Conservation (phyloP, 2,797 vertebrate species). For the Peromyscus nudipes region DNA sequence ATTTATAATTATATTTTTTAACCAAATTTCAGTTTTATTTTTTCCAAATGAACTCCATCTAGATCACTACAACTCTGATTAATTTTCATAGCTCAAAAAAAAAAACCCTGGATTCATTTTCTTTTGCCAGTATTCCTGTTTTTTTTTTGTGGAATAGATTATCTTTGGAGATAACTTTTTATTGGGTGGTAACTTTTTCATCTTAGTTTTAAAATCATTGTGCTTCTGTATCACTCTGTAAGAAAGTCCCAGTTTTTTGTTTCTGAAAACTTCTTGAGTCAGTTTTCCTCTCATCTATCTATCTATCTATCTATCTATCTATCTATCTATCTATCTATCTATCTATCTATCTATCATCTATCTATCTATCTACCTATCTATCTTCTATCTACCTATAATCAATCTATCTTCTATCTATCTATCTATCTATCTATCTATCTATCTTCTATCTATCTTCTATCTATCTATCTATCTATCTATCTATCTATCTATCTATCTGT, state of each 20-base stretch:
- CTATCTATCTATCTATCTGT: too few species aligned
- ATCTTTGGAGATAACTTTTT: neutral
- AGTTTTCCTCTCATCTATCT: neutral
- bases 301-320: too few species aligned
- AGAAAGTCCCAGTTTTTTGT: neutral
- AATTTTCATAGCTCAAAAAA: neutral
- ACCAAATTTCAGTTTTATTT: neutral
- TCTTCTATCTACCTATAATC: too few species aligned
- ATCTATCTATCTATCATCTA: too few species aligned
- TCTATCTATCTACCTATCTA: too few species aligned
- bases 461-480: too few species aligned
- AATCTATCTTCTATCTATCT: too few species aligned
- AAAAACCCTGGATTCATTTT: neutral
- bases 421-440: too few species aligned
- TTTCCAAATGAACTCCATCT: neutral
- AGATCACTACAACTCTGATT: neutral
- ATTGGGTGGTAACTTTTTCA: neutral
- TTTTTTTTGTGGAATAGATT: neutral
- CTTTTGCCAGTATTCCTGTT: neutral
- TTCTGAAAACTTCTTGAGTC: neutral
- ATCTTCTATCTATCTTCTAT: neutral
- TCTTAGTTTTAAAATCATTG: neutral
- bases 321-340: too few species aligned
- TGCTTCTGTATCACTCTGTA: neutral
- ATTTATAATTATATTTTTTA: neutral